These are phyloP conservation scores for Bombus soroeensis DNA, from an alignment of 1,140 invertebrate species.

Conservation along the genomic window DNA sequence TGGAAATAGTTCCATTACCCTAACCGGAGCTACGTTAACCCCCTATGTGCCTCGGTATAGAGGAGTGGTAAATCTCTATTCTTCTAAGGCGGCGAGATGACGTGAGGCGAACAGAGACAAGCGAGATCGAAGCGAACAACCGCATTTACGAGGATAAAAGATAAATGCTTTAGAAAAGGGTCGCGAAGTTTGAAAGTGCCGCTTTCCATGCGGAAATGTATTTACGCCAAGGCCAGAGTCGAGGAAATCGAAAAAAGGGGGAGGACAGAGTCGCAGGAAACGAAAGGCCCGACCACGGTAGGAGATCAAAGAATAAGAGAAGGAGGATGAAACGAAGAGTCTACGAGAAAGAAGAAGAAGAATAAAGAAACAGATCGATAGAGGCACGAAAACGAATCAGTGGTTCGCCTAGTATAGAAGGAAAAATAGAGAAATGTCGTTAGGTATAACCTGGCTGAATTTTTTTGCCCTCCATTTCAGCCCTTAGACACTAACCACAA, in stretches of 20 bases:
- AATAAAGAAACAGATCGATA: conserved; percentile 33
- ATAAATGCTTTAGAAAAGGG: conserved; percentile 41
- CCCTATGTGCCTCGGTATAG: neutral
- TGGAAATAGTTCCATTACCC: conserved; percentile 25
- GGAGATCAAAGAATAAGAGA: neutral
- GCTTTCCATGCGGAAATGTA: conserved; percentile 60
- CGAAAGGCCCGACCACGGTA: neutral
- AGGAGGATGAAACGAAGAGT: neutral
- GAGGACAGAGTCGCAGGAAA: neutral
- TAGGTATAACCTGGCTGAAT: conserved; percentile 19
- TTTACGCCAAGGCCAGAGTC: conserved; percentile 41
- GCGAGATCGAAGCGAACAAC: neutral
- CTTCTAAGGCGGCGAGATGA: neutral
- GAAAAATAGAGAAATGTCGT: conserved; percentile 53
- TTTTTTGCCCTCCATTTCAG: conserved; percentile 39
- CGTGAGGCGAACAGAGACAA: neutral
- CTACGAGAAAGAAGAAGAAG: neutral
- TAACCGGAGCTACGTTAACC: conserved; percentile 14
- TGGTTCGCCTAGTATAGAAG: conserved; percentile 38
- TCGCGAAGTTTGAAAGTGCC: conserved; percentile 47
- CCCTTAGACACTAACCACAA: conserved; percentile 33
- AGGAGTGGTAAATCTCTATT: neutral
- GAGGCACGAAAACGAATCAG: conserved; percentile 35
- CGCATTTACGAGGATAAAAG: conserved; percentile 36
- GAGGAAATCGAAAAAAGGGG: conserved; percentile 18